Evolutionary conservation across 1,140 invertebrate genomes (phyloP).

Genomic region (Nasonia vitripennis): DNA sequence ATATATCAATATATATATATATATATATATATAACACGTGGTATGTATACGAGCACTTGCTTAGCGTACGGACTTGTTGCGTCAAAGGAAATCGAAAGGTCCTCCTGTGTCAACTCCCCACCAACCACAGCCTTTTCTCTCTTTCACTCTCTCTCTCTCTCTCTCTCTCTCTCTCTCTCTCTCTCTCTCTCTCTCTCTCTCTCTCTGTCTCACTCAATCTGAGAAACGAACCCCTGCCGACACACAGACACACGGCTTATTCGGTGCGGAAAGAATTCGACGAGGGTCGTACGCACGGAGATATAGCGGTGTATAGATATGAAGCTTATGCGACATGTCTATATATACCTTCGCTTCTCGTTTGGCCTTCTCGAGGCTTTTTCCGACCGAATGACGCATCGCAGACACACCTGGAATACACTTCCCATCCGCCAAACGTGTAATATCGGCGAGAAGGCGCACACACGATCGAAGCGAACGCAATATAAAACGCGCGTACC

Average conservation of each 20-base stretch:
- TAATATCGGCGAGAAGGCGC: background rate
- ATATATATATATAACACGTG: no score
- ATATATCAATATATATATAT: background rate
- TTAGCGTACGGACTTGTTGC: conserved; percentile 32
- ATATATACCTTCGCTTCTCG: background rate
- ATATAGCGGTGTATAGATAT: background rate
- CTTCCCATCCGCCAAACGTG: background rate
- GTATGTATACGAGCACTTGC: background rate
- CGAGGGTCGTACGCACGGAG: background rate
- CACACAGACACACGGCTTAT: background rate
- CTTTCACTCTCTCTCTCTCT: background rate
- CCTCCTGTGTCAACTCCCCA: background rate
- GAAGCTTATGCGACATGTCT: background rate
- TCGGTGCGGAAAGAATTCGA: conserved; percentile 29
- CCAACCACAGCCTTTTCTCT: background rate
- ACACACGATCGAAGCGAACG: conserved; percentile 3
- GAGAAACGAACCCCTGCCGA: background rate
- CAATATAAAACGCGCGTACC: no score
- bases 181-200: background rate
- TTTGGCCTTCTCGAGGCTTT: background rate
- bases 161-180: no score
- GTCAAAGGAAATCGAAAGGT: conserved; percentile 33
- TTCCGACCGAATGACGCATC: background rate
- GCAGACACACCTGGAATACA: no score
- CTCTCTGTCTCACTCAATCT: background rate